A percentile compares a stretch with the other conserved stretches of the same genome.
These are phyloP conservation scores for Pseudoatta argentina DNA, from an alignment of 1,140 invertebrate genomes.

Conservation along the genomic window DNA sequence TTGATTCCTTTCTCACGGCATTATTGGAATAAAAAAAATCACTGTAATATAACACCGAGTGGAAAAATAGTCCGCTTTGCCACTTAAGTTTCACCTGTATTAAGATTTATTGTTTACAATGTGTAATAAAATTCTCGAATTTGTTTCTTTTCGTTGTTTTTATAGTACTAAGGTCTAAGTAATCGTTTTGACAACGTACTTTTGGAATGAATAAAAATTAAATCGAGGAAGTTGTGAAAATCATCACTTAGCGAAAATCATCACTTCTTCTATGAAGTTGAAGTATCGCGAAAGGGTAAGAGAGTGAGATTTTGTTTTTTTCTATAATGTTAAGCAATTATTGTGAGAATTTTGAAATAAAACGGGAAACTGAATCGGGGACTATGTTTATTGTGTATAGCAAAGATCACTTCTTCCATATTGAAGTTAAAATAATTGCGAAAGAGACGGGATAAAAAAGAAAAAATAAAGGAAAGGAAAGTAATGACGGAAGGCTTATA, in stretches of 20 bases:
- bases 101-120: constrained; percentile 52
- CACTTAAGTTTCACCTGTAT: constrained; percentile 36
- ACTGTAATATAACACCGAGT: background rate
- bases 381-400: background rate
- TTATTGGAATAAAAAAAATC: background rate
- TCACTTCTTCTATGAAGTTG: constrained; percentile 23
- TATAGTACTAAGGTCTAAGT: background rate
- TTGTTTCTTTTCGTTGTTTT: background rate
- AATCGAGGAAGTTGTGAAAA: background rate
- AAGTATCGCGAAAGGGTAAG: background rate
- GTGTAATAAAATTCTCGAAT: constrained; percentile 24
- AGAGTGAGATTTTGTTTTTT: constrained; percentile 6
- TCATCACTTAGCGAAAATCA: background rate
- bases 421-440: constrained; percentile 29
- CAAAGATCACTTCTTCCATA: background rate
- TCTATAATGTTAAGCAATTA: background rate
- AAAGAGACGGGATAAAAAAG: background rate
- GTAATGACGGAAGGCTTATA: constrained; percentile 60
- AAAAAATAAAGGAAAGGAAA: background rate
- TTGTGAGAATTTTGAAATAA: background rate
- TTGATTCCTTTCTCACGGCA: background rate
- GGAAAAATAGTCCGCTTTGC: background rate
- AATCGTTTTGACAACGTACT: background rate
- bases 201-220: background rate
- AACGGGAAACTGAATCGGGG: background rate